These are phyloP conservation scores for Phragmatobia fuliginosa DNA, from an alignment of 2,888 invertebrate genomes.

Conservation along the genomic window DNA sequence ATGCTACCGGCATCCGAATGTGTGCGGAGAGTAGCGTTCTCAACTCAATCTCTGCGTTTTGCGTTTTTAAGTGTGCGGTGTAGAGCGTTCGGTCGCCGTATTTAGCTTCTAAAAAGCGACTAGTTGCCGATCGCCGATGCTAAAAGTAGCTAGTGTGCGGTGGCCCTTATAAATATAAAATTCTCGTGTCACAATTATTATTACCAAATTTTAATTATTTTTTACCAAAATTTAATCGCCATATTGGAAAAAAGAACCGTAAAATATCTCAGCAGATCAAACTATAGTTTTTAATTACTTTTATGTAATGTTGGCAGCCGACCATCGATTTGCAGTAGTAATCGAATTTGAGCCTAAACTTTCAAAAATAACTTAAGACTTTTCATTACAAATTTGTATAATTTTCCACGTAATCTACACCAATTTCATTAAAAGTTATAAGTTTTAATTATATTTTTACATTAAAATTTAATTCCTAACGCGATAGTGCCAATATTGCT, in stretches of 20 bases:
- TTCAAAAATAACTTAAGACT: not conserved
- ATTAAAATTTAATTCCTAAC: not conserved
- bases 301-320: not conserved
- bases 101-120: too few species aligned
- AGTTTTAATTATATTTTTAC: constrained; percentile 1
- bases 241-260: not conserved
- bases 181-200: too few species aligned
- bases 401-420: not conserved
- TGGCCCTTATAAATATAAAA: too few species aligned
- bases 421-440: not conserved
- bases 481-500: constrained; percentile 1
- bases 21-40: too few species aligned
- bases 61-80: too few species aligned
- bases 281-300: not conserved
- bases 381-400: not conserved
- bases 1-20: too few species aligned
- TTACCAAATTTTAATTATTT: too few species aligned
- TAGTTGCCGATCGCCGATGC: too few species aligned
- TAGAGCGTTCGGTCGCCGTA: too few species aligned
- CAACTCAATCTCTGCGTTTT: too few species aligned
- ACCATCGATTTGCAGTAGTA: not conserved
- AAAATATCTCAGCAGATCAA: not conserved
- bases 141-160: too few species aligned
- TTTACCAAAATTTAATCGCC: too few species aligned
- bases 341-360: not conserved